A percentile compares a stretch with the other conserved stretches of the same genome.
Evolutionary conservation across 1,140 invertebrate species (phyloP).

Genomic region (Calliopsis andreniformis): DNA sequence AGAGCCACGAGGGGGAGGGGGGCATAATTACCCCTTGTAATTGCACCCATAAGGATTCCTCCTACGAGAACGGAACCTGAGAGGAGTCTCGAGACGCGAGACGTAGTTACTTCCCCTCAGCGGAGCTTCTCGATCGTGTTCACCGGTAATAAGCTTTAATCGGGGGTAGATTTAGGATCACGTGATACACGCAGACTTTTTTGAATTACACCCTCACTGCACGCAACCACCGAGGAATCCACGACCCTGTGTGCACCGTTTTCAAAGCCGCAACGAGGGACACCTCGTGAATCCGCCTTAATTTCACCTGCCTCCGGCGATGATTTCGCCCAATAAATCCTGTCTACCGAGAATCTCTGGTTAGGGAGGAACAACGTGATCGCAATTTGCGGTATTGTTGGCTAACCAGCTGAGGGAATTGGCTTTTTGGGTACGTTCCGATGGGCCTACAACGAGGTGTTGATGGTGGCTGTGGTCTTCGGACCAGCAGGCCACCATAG

Average conservation of each 20-base stretch:
- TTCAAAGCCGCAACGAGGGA: constrained; percentile 23
- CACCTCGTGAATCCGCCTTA: constrained; percentile 56
- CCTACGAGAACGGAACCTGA: neutral
- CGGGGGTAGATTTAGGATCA: constrained; percentile 58
- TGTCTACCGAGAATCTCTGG: neutral
- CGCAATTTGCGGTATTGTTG: constrained; percentile 37
- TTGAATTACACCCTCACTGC: constrained; percentile 55
- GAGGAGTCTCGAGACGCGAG: constrained; percentile 1
- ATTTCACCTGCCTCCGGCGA: constrained; percentile 42
- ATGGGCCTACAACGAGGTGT: neutral
- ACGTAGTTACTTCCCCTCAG: constrained; percentile 12
- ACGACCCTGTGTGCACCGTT: neutral
- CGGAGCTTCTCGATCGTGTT: constrained; percentile 45
- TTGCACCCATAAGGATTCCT: constrained; percentile 53
- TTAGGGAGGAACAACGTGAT: constrained; percentile 12
- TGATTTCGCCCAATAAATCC: constrained; percentile 50
- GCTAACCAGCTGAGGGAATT: constrained; percentile 2
- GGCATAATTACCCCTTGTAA: constrained; percentile 50
- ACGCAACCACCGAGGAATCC: constrained; percentile 38
- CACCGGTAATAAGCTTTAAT: constrained; percentile 61
- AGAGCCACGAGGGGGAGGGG: constrained; percentile 10
- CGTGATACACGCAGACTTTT: constrained; percentile 35
- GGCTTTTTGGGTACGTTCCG: neutral
- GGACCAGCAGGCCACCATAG: neutral
- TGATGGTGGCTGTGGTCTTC: neutral